Conservation (phyloP, 2,888 invertebrate species). For the Nephrotoma guestfalica region DNA sequence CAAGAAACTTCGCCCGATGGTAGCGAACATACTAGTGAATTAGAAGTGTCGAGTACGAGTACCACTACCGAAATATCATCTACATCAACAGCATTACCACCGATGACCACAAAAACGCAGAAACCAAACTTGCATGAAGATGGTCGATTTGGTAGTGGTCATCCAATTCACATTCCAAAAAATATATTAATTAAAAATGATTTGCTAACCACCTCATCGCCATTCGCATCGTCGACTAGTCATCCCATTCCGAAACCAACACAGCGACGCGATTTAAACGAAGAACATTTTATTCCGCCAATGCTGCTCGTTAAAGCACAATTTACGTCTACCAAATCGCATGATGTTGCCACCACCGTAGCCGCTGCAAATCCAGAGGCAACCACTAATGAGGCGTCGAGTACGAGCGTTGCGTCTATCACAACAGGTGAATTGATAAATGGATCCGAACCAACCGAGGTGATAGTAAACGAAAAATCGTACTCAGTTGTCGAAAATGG, state of each 20-base stretch:
- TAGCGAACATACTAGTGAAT: constrained; percentile 7
- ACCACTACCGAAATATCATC: neutral
- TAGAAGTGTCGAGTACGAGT: neutral
- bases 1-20: neutral
- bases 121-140: neutral
- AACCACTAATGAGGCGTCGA: neutral
- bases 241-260: neutral
- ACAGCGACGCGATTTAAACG: constrained; percentile 13
- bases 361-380: neutral
- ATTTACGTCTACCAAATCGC: constrained; percentile 24
- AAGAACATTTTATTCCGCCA: constrained; percentile 32
- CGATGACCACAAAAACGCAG: neutral
- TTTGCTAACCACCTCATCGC: neutral
- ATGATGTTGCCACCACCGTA: constrained; percentile 6
- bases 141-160: constrained; percentile 16
- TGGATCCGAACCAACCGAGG: neutral
- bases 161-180: constrained; percentile 25
- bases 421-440: neutral
- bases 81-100: neutral
- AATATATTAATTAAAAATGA: constrained; percentile 2
- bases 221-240: constrained; percentile 5
- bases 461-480: neutral
- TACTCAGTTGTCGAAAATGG: constrained; percentile 3
- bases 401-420: constrained; percentile 4
- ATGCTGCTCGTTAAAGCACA: constrained; percentile 32